A percentile compares a stretch with the other conserved stretches of the same genome.
Conservation (phyloP, 2,888 invertebrate genomes). For the Parnassius glacialis region DNA sequence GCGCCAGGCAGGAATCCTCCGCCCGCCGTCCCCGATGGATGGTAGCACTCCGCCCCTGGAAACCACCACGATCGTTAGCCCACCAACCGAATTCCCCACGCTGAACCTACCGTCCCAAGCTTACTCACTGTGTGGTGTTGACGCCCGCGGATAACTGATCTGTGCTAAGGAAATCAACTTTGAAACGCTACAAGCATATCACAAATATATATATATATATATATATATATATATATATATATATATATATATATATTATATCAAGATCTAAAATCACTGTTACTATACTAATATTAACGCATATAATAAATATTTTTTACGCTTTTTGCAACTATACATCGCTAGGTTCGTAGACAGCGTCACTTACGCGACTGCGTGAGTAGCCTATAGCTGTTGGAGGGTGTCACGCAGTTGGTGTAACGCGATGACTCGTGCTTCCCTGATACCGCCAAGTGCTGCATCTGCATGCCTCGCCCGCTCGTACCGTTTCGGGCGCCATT, state of each 20-base stretch:
- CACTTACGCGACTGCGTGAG: constrained; percentile 69
- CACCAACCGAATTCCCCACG: neutral
- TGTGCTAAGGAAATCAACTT: constrained; percentile 58
- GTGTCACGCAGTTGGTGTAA: constrained; percentile 58
- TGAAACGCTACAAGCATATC: neutral
- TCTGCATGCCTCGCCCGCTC: constrained; percentile 42
- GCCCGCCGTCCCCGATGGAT: constrained; percentile 57
- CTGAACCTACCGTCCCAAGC: neutral
- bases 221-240: too few relatives aligned
- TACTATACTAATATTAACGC: too few relatives aligned
- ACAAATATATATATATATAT: too few relatives aligned
- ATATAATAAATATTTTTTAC: neutral
- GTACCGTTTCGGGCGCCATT: constrained; percentile 52
- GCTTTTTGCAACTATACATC: neutral
- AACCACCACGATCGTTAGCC: constrained; percentile 36
- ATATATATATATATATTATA: too few relatives aligned
- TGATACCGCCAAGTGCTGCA: constrained; percentile 40
- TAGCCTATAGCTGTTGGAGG: constrained; percentile 63
- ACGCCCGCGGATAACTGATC: constrained; percentile 74
- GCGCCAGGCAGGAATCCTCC: constrained; percentile 61
- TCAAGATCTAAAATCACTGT: too few relatives aligned
- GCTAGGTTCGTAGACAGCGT: neutral
- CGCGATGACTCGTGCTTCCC: constrained; percentile 63
- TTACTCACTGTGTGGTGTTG: constrained; percentile 76
- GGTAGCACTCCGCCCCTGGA: constrained; percentile 74